Percentiles rank a stretch among this genome's conserved stretches.
These are phyloP conservation scores for Callipepla californica DNA, from an alignment of 2,113 vertebrate genomes.

Conservation along the genomic window DNA sequence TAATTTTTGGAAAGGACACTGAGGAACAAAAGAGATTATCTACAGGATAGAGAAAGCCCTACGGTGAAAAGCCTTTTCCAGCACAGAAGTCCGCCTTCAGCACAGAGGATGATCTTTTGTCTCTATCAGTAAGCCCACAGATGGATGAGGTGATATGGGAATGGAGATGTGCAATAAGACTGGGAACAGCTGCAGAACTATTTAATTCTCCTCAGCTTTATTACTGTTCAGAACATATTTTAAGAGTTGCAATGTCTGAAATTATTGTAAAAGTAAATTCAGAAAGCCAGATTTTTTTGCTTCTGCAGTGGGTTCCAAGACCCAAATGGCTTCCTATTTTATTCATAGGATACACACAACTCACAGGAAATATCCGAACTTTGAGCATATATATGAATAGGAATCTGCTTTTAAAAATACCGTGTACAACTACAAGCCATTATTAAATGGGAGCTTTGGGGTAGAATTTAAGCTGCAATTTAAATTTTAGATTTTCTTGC, in stretches of 20 bases:
- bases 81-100: background rate
- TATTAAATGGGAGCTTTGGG: background rate
- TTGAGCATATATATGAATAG: background rate
- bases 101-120: conserved; percentile 11
- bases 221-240: background rate
- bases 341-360: background rate
- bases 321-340: background rate
- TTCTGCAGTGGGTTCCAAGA: background rate
- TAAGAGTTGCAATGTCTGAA: background rate
- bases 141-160: background rate
- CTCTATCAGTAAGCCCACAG: background rate
- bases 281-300: background rate
- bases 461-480: background rate
- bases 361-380: background rate
- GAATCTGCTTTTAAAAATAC: background rate
- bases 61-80: background rate
- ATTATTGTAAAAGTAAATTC: background rate
- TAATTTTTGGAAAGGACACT: background rate
- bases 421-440: background rate
- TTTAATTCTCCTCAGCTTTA: background rate
- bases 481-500: background rate
- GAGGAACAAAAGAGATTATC: background rate
- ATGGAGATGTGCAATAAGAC: background rate
- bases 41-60: background rate
- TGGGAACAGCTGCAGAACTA: background rate